Conservation (phyloP, 1,140 invertebrate species). For the Ceratina calcarata region DNA sequence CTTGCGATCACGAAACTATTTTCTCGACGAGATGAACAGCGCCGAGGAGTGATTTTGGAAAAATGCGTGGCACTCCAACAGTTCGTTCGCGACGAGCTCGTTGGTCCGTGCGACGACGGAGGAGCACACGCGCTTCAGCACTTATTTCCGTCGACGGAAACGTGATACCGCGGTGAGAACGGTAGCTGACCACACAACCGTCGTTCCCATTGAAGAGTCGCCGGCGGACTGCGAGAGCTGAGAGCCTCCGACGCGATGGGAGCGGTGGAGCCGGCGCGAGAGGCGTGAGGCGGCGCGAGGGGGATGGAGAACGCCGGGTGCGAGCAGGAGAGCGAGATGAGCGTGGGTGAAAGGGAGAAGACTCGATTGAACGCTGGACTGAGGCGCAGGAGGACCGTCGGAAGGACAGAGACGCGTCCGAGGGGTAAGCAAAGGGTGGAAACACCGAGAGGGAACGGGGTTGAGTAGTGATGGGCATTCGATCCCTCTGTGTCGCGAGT, state of each 20-base stretch:
- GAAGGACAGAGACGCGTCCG: conserved; percentile 16
- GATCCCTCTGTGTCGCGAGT: conserved; percentile 33
- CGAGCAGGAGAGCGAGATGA: not conserved
- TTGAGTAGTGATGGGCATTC: conserved; percentile 28
- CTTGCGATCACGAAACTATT: no score
- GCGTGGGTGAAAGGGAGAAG: not conserved
- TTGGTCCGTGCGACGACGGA: not conserved
- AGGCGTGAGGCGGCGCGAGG: conserved; percentile 40
- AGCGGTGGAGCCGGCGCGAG: conserved; percentile 63
- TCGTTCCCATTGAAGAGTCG: conserved; percentile 74
- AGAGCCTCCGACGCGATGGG: conserved; percentile 67
- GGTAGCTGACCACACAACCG: conserved; percentile 51
- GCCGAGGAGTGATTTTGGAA: not conserved
- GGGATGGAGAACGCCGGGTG: conserved; percentile 6
- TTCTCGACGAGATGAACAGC: not conserved
- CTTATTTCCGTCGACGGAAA: conserved; percentile 63
- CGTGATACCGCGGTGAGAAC: conserved; percentile 58
- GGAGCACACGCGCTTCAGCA: conserved; percentile 20
- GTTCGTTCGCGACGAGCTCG: not conserved
- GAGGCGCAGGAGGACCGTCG: not conserved
- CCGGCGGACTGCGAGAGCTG: conserved; percentile 72
- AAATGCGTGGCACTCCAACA: not conserved
- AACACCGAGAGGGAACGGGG: conserved; percentile 1
- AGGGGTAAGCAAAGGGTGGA: not conserved
- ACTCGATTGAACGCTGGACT: conserved; percentile 14